Evolutionary conservation across 2,113 vertebrate genomes (phyloP).

Genomic region (Lepisosteus osseus): DNA sequence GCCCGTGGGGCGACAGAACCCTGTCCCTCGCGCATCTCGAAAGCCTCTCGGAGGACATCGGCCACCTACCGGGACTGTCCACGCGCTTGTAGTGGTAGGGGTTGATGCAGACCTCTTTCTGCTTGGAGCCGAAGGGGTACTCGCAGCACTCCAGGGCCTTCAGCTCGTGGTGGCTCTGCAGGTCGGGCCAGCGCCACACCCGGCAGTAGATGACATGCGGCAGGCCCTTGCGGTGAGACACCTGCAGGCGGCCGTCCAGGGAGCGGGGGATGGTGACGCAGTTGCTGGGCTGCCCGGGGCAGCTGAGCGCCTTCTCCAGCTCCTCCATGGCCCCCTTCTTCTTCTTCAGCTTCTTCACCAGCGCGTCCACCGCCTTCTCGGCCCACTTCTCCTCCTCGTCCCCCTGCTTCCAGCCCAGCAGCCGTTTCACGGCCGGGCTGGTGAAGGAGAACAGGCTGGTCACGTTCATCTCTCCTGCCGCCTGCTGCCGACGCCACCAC

Average conservation of each 20-base stretch:
- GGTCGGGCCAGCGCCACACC: conserved; percentile 96
- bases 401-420: conserved; percentile 95
- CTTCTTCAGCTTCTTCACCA: conserved; percentile 97
- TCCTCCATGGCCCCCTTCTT: conserved; percentile 99
- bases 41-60: too few relatives aligned
- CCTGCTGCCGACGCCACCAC: conserved; percentile 22
- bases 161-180: conserved; percentile 95
- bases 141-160: conserved; percentile 96
- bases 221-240: conserved; percentile 91
- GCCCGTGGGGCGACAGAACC: too few relatives aligned
- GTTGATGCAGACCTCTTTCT: conserved; percentile 98
- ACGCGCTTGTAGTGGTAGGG: conserved; percentile 97
- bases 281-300: conserved; percentile 90
- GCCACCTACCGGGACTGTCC: conserved; percentile 87
- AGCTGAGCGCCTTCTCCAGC: conserved; percentile 89
- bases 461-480: conserved; percentile 76
- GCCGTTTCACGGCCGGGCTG: conserved; percentile 91
- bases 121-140: conserved; percentile 93
- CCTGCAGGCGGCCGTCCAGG: conserved; percentile 88
- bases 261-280: conserved; percentile 96
- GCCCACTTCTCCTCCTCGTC: conserved; percentile 98
- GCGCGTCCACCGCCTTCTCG: conserved; percentile 90
- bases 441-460: conserved; percentile 98
- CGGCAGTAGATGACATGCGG: conserved; percentile 93
- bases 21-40: too few relatives aligned